A percentile compares a stretch with the other conserved stretches of the same genome.
These are phyloP conservation scores for Agriopis leucophaearia DNA, from an alignment of 2,888 invertebrate genomes.

Conservation along the genomic window DNA sequence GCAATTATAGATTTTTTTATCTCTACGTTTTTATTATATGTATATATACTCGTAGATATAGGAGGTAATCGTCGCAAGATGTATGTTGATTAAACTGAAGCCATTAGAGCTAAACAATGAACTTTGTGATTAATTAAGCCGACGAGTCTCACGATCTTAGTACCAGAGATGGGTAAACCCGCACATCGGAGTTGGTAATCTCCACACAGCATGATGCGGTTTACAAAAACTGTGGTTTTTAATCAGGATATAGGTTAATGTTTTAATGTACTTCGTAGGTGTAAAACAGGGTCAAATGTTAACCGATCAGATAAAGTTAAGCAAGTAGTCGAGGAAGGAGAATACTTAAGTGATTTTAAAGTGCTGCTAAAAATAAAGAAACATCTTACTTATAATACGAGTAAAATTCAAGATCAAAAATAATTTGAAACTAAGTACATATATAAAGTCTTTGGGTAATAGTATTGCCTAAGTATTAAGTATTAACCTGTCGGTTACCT, in stretches of 20 bases:
- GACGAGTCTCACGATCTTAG: conserved; percentile 24
- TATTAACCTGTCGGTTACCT: too few relatives aligned
- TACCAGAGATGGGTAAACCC: conserved; percentile 8
- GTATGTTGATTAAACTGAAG: conserved; percentile 10
- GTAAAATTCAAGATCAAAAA: too few relatives aligned
- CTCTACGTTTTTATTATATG: too few relatives aligned
- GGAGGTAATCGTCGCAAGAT: background rate
- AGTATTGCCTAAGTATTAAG: too few relatives aligned
- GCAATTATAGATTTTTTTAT: too few relatives aligned
- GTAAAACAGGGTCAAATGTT: conserved; percentile 26
- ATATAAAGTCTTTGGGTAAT: too few relatives aligned
- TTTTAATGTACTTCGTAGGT: conserved; percentile 1
- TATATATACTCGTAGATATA: too few relatives aligned
- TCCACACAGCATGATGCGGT: background rate
- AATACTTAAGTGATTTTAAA: background rate
- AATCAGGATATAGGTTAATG: conserved; percentile 26
- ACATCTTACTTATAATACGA: background rate
- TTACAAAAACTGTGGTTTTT: conserved; percentile 29
- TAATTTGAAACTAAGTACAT: too few relatives aligned
- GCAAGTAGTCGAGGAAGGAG: background rate
- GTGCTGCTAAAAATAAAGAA: background rate
- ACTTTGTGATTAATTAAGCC: conserved; percentile 16
- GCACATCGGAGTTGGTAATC: background rate
- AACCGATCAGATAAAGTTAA: conserved; percentile 15
- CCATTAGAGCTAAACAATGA: conserved; percentile 23